These are phyloP conservation scores for Pangasianodon gigas DNA, from an alignment of 2,113 vertebrate species.

Conservation along the genomic window DNA sequence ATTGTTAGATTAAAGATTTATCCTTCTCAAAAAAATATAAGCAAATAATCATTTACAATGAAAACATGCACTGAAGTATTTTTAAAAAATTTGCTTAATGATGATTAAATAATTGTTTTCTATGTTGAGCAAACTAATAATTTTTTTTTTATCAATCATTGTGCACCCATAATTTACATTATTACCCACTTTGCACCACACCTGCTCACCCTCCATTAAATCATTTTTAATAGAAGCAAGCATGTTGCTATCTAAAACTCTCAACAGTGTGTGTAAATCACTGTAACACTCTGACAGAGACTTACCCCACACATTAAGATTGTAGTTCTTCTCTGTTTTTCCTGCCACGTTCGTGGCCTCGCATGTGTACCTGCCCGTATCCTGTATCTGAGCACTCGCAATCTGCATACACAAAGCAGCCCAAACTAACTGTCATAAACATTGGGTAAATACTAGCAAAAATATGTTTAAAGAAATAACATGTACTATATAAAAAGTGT, in stretches of 20 bases:
- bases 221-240: too few relatives aligned
- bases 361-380: constrained; percentile 91
- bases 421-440: background rate
- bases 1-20: too few relatives aligned
- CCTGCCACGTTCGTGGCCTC: constrained; percentile 93
- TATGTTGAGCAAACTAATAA: background rate
- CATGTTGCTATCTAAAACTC: background rate
- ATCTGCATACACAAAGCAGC: constrained; percentile 71
- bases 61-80: too few relatives aligned
- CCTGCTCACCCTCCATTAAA: background rate
- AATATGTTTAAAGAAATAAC: background rate
- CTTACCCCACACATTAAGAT: constrained; percentile 95
- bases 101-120: background rate
- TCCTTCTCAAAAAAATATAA: too few relatives aligned
- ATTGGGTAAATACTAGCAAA: too few relatives aligned
- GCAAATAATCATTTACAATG: too few relatives aligned
- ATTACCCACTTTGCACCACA: background rate
- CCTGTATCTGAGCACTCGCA: constrained; percentile 83
- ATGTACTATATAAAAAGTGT: background rate
- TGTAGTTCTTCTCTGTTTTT: constrained; percentile 94
- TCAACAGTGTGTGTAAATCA: background rate
- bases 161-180: background rate
- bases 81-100: background rate
- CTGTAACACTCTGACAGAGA: background rate
- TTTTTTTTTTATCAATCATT: background rate